Base-by-base conservation (phyloP, 2,797 vertebrate species). In the Pampus argenteus region DNA sequence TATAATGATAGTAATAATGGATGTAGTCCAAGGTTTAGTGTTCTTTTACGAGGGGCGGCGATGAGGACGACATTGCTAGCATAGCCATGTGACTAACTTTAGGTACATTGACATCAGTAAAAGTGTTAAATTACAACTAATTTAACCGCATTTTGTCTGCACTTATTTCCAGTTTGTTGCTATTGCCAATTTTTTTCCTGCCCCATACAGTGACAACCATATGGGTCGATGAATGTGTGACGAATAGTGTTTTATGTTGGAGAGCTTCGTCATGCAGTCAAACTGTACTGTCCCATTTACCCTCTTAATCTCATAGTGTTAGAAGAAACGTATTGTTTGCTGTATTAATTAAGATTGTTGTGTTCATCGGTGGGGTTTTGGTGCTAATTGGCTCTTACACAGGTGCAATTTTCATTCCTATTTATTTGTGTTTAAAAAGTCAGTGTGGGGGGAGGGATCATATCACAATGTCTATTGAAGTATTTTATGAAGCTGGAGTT, bases 131-230 rank as follows among this genome's bases (percentile, higher is more conserved):
- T 77, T 20, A 4, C n/a, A 66, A 74, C 14, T 56, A 36, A 72
- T 71, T 25, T 23, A 17, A 66, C 47, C 14, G 9, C 15, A 38
- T 75, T 61, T 63, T 52, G 58, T 60, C 36, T 42, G 62, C 44
- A 34, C 44, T 73, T 38, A 9, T 66, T 51, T 56, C 49, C 22
- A 51, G 57, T 20, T 58, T 79, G 71, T 25, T 11, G 18, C n/a
- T n/a, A n/a, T 11, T 76, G 71, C 76, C 79, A 82, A 52, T 66
- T 71, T 76, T 72, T 51, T 66, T 74, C 66, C 56, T n/a, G 28
- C 47, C 74, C 48, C 82, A 55, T 76, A 71, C 71, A 17, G 84
- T 62, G 82, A 60, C 62, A 66, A 65, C 84, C 80, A 82, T 88
- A 84, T 86, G 76, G 66, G 65, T 22, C 2, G 52, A 66, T 63